Base-by-base conservation (phyloP, 2,888 invertebrate genomes). In the Hetaerina titia region DNA sequence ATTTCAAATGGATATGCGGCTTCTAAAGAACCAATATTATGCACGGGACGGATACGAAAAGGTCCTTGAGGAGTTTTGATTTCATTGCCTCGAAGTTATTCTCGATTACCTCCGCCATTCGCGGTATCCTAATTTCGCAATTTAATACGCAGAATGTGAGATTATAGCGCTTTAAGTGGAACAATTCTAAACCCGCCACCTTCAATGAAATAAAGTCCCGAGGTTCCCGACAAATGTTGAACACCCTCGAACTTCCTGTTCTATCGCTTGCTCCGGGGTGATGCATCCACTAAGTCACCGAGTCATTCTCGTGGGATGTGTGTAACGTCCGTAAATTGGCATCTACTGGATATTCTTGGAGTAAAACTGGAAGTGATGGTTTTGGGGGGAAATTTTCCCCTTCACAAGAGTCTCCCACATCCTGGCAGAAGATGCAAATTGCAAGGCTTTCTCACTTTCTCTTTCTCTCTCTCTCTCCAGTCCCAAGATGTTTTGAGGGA, bases 311-410 rank as follows among this genome's bases (percentile, higher is more conserved):
- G 7, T 19, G 69, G 69, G 1, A 17, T 19, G 69, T 22, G 69
- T 8, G 15, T 15, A 69, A 69, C 69, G 13, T 81, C 74, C 74
- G 31, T 31, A 31, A 81, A 31, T 81, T 31, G 25, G 74, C 74
- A 81, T 81, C 25, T 25, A 9, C 31, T 81, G 31, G 74, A 81
- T 81, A 13, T 25, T 11, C n/a, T 17, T 25, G 74, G 7, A 81
- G 74, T 81, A 25, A 81, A 81, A 81, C 74, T 81, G n/a, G n/a
- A n/a, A n/a, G n/a, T 81, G 74, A 81, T 81, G 74, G 74, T 31
- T 69, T 69, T 69, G 6, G 25, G 25, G 25, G 31, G 15, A 81
- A 81, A 5, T 25, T 31, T 8, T 22, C 25, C 74, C 25, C 31
- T 81, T 19, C 74, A 25, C 74, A 25, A 25, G 74, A 81, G 31